phyloP scores from a whole-genome alignment of 2,888 invertebrate genomes.

The Empis stercorea region DNA sequence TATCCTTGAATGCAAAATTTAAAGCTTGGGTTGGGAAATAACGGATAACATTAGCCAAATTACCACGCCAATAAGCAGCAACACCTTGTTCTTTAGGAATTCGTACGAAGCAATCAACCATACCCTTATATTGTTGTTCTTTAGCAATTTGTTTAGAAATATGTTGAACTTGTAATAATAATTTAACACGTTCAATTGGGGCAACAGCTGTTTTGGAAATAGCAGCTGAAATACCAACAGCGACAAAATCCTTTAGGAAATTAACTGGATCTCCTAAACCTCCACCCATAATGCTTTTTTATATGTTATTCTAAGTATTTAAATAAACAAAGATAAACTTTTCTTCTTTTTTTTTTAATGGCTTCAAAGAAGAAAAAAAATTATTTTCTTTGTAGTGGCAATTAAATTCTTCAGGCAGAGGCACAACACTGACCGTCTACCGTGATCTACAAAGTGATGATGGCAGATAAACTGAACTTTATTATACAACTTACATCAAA shows the following conservation, averaged over 20 bases:
- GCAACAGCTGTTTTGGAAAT: background rate
- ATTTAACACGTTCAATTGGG: background rate
- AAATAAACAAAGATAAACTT: too few species aligned
- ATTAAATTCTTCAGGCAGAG: too few species aligned
- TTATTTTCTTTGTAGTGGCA: too few species aligned
- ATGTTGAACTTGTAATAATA: background rate
- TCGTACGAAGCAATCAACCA: conserved; percentile 70
- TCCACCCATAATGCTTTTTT: conserved; percentile 32
- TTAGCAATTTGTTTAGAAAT: conserved; percentile 61
- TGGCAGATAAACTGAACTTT: too few species aligned
- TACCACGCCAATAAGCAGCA: conserved; percentile 81
- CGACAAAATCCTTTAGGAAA: background rate
- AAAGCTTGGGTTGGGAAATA: conserved; percentile 91
- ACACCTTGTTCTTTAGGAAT: conserved; percentile 81
- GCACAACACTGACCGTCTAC: too few species aligned
- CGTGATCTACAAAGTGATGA: too few species aligned
- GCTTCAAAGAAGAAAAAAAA: too few species aligned
- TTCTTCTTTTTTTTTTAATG: too few species aligned
- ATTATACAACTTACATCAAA: too few species aligned
- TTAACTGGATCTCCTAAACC: conserved; percentile 25
- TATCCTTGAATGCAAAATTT: conserved; percentile 92
- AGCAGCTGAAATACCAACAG: background rate
- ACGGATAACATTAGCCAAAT: conserved; percentile 84
- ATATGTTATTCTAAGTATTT: too few species aligned
- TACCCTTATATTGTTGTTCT: conserved; percentile 79